Conservation (phyloP, 2,113 vertebrate genomes). For the Fulmarus glacialis region DNA sequence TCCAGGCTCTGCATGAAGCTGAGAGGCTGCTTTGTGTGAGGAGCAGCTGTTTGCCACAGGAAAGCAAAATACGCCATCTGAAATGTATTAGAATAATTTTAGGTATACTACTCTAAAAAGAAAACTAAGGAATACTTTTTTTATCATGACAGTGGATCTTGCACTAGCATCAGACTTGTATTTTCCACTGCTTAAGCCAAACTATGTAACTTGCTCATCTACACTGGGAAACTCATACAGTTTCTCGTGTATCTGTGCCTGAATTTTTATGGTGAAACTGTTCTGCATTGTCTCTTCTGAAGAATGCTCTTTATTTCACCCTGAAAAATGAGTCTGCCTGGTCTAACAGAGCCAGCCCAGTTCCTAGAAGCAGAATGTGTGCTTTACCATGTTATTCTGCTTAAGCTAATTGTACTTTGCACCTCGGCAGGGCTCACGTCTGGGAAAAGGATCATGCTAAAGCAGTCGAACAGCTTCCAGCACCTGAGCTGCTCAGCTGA, state of each 20-base stretch:
- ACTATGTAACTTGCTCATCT: background rate
- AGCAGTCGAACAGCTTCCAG: background rate
- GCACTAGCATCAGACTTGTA: background rate
- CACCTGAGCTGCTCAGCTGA: background rate
- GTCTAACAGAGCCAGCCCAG: background rate
- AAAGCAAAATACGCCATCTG: background rate
- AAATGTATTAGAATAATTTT: background rate
- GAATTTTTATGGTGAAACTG: background rate
- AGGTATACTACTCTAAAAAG: background rate
- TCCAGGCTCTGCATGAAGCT: too few relatives aligned
- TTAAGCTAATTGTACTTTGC: constrained; percentile 8
- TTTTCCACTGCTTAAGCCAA: background rate
- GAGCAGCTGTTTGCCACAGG: too few relatives aligned
- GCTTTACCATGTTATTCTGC: background rate
- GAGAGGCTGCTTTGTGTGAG: too few relatives aligned
- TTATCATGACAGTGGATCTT: background rate
- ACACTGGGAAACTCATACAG: background rate
- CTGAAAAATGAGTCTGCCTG: background rate
- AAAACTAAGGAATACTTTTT: background rate
- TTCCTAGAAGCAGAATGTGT: background rate
- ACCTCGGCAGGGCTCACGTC: background rate
- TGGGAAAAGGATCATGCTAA: background rate
- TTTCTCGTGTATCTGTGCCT: background rate
- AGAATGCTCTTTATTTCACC: background rate
- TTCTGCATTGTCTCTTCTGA: background rate